These are phyloP conservation scores for Drusus annulatus DNA, from an alignment of 1,140 invertebrate species.

Conservation along the genomic window DNA sequence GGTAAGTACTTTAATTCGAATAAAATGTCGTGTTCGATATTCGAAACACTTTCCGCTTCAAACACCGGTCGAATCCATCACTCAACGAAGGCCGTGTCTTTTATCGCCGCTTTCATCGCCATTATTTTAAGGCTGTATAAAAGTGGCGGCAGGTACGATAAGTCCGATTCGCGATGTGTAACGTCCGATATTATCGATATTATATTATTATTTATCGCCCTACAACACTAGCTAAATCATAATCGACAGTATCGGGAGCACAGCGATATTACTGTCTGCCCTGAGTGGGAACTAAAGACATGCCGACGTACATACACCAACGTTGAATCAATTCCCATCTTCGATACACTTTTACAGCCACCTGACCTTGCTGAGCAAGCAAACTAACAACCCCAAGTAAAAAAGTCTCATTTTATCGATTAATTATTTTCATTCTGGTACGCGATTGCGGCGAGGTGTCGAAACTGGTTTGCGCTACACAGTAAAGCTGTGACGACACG, in stretches of 20 bases:
- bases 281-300: constrained; percentile 24
- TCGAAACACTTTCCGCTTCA: background rate
- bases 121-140: constrained; percentile 16
- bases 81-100: constrained; percentile 18
- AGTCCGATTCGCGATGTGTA: constrained; percentile 10
- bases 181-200: constrained; percentile 21
- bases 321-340: background rate
- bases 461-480: too few species aligned
- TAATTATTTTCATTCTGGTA: too few species aligned
- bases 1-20: too few species aligned
- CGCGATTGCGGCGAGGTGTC: too few species aligned
- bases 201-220: constrained; percentile 44
- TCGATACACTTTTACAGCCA: background rate
- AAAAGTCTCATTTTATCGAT: too few species aligned
- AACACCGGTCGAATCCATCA: constrained; percentile 3
- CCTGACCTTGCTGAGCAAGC: too few species aligned
- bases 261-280: constrained; percentile 18
- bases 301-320: background rate
- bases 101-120: constrained; percentile 24
- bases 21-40: constrained; percentile 7
- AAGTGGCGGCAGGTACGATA: background rate
- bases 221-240: constrained; percentile 52
- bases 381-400: too few species aligned
- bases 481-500: too few species aligned
- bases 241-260: constrained; percentile 37